Evolutionary conservation across 2,797 vertebrate genomes (phyloP).

Genomic region (Acridotheres tristis): DNA sequence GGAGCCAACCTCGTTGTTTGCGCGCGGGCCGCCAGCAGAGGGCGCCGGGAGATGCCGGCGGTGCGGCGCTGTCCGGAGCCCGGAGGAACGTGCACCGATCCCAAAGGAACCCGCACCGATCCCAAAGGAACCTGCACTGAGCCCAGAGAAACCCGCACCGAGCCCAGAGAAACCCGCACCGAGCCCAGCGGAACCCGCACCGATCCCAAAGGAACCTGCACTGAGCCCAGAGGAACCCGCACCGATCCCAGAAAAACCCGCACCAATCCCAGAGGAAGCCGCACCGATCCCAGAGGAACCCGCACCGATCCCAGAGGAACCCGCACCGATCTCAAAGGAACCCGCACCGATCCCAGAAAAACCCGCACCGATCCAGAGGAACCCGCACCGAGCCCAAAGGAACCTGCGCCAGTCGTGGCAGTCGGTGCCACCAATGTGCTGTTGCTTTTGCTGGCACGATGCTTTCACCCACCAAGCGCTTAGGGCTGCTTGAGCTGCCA

Average conservation of each 20-base stretch:
- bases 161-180: background rate
- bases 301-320: too few relatives aligned
- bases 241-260: background rate
- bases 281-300: too few relatives aligned
- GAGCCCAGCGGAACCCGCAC: background rate
- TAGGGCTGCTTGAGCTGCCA: background rate
- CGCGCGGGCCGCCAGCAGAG: background rate
- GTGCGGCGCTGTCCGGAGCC: too few relatives aligned
- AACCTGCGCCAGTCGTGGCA: accelerated
- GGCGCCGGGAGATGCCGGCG: background rate
- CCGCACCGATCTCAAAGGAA: too few relatives aligned
- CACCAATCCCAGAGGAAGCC: accelerated
- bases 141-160: background rate
- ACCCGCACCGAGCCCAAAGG: background rate
- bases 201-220: accelerated
- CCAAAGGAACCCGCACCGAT: too few relatives aligned
- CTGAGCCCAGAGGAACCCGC: background rate
- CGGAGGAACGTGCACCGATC: too few relatives aligned
- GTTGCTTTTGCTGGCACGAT: background rate
- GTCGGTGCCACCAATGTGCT: accelerated
- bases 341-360: background rate
- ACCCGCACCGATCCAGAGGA: accelerated
- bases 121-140: background rate
- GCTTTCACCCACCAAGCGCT: background rate
- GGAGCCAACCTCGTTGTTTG: background rate